phyloP scores from a whole-genome alignment of 2,113 vertebrate genomes.

The Tragulus kanchil region DNA sequence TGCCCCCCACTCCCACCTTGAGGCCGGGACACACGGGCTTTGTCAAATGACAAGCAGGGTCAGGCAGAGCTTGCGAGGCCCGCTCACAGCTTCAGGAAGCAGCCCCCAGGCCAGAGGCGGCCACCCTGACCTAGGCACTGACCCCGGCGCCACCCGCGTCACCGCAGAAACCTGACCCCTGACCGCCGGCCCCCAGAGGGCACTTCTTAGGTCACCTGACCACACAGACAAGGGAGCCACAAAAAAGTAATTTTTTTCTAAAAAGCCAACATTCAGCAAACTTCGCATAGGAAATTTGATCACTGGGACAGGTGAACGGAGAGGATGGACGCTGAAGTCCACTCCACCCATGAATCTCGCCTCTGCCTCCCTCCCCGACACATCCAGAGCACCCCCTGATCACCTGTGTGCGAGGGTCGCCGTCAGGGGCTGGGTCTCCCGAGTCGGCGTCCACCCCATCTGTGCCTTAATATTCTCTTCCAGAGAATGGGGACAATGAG shows the following conservation, averaged over 20 bases:
- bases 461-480: background rate
- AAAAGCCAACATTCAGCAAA: background rate
- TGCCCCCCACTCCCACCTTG: background rate
- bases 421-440: rapidly evolving
- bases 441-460: rapidly evolving
- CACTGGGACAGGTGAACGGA: background rate
- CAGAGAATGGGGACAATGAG: background rate
- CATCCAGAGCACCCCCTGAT: background rate
- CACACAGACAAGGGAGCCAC: background rate
- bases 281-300: background rate
- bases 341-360: background rate
- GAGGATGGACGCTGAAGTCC: background rate
- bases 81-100: background rate
- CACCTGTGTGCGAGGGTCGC: rapidly evolving
- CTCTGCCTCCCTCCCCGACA: background rate
- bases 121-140: background rate
- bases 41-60: background rate
- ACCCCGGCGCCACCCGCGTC: rapidly evolving
- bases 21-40: background rate
- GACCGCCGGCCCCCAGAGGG: background rate
- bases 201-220: too few relatives aligned
- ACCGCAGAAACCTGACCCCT: background rate
- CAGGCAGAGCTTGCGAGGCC: background rate
- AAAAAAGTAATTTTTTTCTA: background rate
- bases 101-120: background rate